phyloP scores from a whole-genome alignment of 2,888 invertebrate species.

The Leptinotarsa rubiginosa region DNA sequence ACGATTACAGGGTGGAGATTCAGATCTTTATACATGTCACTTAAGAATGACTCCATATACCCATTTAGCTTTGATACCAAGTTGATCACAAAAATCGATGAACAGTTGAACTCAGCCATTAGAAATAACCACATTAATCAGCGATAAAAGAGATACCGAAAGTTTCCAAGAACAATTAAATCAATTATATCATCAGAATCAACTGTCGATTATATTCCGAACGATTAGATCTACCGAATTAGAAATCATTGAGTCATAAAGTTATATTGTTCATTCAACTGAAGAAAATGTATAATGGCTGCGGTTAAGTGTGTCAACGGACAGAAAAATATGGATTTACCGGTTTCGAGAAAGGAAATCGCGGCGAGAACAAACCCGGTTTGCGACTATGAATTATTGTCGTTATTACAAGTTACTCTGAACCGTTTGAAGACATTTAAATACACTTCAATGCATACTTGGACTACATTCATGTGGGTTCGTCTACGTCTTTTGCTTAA shows the following conservation, averaged over 20 bases:
- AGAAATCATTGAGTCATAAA: conserved; percentile 18
- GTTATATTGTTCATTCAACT: conserved; percentile 18
- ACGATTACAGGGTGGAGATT: too few relatives aligned
- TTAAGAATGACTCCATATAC: background rate
- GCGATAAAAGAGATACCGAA: background rate
- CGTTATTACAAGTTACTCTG: background rate
- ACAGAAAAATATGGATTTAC: conserved; percentile 14
- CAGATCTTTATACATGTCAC: too few relatives aligned
- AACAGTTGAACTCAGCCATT: background rate
- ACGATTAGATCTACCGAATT: conserved; percentile 17
- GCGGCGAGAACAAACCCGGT: background rate
- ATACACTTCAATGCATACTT: too few relatives aligned
- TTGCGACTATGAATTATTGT: conserved; percentile 22
- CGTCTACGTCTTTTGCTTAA: background rate
- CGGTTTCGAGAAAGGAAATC: conserved; percentile 19
- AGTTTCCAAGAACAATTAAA: background rate
- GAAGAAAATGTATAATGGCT: conserved; percentile 25
- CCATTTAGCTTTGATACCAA: background rate
- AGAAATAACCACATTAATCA: background rate
- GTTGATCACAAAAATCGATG: background rate
- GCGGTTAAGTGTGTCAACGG: conserved; percentile 21
- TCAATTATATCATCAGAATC: conserved; percentile 6
- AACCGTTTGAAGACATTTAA: too few relatives aligned
- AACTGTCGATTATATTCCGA: conserved; percentile 18
- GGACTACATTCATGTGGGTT: background rate